Conservation (phyloP, 2,888 invertebrate species). For the Xestobium rufovillosum region DNA sequence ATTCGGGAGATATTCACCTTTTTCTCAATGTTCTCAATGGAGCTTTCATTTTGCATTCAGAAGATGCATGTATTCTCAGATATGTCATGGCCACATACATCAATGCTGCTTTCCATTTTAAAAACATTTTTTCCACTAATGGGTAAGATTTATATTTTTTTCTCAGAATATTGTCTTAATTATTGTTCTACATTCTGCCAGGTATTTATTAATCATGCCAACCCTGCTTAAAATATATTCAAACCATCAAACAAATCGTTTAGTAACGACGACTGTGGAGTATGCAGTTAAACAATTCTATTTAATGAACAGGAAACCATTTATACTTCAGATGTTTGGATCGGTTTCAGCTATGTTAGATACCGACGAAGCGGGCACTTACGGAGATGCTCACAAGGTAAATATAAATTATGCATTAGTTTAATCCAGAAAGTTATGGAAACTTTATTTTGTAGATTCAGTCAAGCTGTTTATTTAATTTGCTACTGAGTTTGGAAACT, state of each 20-base stretch:
- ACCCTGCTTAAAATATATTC: slow-evolving; percentile 94
- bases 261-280: slow-evolving; percentile 92
- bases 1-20: slow-evolving; percentile 93
- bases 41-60: slow-evolving; percentile 91
- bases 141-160: slow-evolving; percentile 52
- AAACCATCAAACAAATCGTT: slow-evolving; percentile 93
- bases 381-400: slow-evolving; percentile 89
- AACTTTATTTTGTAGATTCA: slow-evolving; percentile 42
- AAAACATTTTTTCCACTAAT: slow-evolving; percentile 96
- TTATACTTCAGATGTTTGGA: slow-evolving; percentile 98
- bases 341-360: slow-evolving; percentile 95
- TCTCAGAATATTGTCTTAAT: neutral
- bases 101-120: slow-evolving; percentile 96
- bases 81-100: slow-evolving; percentile 96
- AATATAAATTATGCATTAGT: no score
- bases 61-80: slow-evolving; percentile 90
- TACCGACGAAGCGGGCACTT: slow-evolving; percentile 77
- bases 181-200: slow-evolving; percentile 32
- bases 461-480: slow-evolving; percentile 84
- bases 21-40: slow-evolving; percentile 98
- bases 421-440: neutral
- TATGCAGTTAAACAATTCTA: slow-evolving; percentile 99
- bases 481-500: slow-evolving; percentile 85
- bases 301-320: slow-evolving; percentile 94
- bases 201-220: slow-evolving; percentile 95